These are phyloP conservation scores for Spodoptera frugiperda DNA, from an alignment of 1,140 invertebrate genomes.

Conservation along the genomic window DNA sequence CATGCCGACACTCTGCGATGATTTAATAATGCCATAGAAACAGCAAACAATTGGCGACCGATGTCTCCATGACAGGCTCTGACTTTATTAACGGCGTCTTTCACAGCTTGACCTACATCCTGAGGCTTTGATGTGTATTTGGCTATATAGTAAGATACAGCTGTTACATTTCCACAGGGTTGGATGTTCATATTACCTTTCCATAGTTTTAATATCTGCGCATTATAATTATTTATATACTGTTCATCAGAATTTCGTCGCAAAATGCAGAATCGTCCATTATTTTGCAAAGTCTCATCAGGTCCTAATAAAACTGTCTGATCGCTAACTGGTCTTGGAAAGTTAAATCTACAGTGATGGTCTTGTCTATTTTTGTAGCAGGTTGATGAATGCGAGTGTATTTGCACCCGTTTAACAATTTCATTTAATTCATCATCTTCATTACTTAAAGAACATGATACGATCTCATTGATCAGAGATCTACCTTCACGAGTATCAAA, in stretches of 20 bases:
- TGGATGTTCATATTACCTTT: slow-evolving; percentile 55
- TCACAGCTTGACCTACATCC: background rate
- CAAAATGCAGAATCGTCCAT: background rate
- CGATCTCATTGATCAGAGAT: slow-evolving; percentile 36
- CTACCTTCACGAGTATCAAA: slow-evolving; percentile 53
- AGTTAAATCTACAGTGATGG: slow-evolving; percentile 51
- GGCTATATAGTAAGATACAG: too few species aligned
- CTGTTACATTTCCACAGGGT: slow-evolving; percentile 52
- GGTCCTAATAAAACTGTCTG: slow-evolving; percentile 24
- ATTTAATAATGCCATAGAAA: background rate
- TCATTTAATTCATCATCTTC: slow-evolving; percentile 50
- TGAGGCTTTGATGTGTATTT: background rate
- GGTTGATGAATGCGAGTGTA: slow-evolving; percentile 50
- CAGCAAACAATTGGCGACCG: background rate
- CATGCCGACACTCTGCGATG: background rate
- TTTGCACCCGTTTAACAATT: slow-evolving; percentile 54
- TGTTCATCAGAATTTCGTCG: slow-evolving; percentile 32
- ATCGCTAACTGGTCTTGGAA: slow-evolving; percentile 50
- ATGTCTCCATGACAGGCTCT: background rate
- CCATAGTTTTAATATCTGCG: slow-evolving; percentile 51
- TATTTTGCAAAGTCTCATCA: background rate
- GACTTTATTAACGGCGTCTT: background rate
- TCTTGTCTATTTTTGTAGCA: slow-evolving; percentile 50
- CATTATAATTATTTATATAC: slow-evolving; percentile 54
- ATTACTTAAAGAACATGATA: slow-evolving; percentile 30